Evolutionary conservation across 2,888 invertebrate species (phyloP).

Genomic region (Drosophila diplacantha): DNA sequence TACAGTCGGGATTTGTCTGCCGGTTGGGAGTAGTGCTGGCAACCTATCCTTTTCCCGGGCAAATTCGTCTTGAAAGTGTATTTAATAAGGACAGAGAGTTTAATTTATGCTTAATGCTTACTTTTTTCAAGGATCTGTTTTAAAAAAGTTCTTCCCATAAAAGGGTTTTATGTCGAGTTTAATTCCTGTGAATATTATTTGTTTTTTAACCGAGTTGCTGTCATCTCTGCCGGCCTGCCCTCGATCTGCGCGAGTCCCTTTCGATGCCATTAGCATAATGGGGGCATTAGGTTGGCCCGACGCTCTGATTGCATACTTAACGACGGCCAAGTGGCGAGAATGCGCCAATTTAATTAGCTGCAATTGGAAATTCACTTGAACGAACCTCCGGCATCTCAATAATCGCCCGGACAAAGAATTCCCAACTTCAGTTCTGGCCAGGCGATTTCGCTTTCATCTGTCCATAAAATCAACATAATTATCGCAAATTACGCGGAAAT

Average conservation of each 20-base stretch:
- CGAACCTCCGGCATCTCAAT: slow-evolving; percentile 8
- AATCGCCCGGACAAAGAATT: slow-evolving; percentile 46
- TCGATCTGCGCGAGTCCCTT: slow-evolving; percentile 35
- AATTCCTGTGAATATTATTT: not conserved
- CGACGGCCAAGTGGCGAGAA: slow-evolving; percentile 40
- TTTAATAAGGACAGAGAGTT: not conserved
- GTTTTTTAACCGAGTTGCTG: not conserved
- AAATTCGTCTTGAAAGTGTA: not conserved
- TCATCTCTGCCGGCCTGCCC: not conserved
- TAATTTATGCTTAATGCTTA: not conserved
- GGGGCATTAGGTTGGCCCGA: slow-evolving; percentile 65
- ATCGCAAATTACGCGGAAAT: slow-evolving; percentile 63
- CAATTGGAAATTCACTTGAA: slow-evolving; percentile 14
- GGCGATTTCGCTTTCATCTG: slow-evolving; percentile 28
- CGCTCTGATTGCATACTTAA: slow-evolving; percentile 64
- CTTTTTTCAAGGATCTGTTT: not conserved
- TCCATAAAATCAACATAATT: slow-evolving; percentile 66
- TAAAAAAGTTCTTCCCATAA: not conserved
- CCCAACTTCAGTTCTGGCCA: slow-evolving; percentile 10
- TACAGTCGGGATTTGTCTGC: slow-evolving; percentile 58
- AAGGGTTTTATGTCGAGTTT: too few species aligned
- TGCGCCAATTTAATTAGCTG: slow-evolving; percentile 65
- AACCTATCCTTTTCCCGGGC: not conserved
- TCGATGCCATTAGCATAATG: slow-evolving; percentile 71
- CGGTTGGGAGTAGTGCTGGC: slow-evolving; percentile 41